These are phyloP conservation scores for Andrena haemorrhoa DNA, from an alignment of 2,888 invertebrate species.

Conservation along the genomic window DNA sequence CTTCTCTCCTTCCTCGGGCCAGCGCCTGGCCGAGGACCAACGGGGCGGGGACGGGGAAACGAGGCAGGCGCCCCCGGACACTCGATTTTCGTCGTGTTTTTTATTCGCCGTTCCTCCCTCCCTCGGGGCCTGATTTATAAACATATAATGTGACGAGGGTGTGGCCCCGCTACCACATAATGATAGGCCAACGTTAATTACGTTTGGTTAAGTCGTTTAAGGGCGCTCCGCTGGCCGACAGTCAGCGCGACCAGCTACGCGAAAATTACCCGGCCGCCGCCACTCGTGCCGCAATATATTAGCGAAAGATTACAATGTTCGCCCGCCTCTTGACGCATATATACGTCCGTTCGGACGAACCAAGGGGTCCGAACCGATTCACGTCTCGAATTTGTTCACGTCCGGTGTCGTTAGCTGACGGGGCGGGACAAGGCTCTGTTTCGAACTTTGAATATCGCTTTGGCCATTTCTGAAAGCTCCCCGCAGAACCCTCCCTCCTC, in stretches of 20 bases:
- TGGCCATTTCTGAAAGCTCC: too few species aligned
- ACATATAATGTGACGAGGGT: slow-evolving; percentile 85
- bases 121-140: slow-evolving; percentile 83
- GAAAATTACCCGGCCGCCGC: slow-evolving; percentile 64
- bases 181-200: slow-evolving; percentile 85
- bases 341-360: slow-evolving; percentile 7
- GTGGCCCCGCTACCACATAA: slow-evolving; percentile 85
- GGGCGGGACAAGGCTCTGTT: not conserved
- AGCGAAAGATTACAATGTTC: slow-evolving; percentile 63
- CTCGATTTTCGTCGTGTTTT: slow-evolving; percentile 76
- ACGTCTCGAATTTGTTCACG: slow-evolving; percentile 31
- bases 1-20: not conserved
- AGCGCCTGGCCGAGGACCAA: not conserved
- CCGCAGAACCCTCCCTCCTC: too few species aligned
- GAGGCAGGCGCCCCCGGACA: slow-evolving; percentile 63
- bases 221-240: slow-evolving; percentile 46
- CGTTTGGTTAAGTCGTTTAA: slow-evolving; percentile 80
- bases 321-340: slow-evolving; percentile 28
- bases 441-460: not conserved
- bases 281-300: slow-evolving; percentile 63
- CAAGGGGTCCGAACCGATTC: slow-evolving; percentile 1
- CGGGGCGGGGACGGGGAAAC: slow-evolving; percentile 40
- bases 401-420: slow-evolving; percentile 29
- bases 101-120: slow-evolving; percentile 70
- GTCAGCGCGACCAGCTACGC: slow-evolving; percentile 55